Base-by-base conservation (phyloP, 2,888 invertebrate genomes). In the Lacanobia oleracea region DNA sequence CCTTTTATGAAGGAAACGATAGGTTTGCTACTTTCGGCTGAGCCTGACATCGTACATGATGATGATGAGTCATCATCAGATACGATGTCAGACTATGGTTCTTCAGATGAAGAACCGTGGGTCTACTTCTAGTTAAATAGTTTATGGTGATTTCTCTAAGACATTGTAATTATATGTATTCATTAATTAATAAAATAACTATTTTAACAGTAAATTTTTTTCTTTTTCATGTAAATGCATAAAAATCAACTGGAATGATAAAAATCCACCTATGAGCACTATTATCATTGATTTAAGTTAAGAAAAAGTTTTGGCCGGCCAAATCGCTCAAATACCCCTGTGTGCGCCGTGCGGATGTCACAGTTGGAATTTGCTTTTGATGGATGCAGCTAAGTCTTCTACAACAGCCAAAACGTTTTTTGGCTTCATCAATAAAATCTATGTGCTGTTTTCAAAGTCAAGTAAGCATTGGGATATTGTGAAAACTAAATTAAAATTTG, bases 1-100 rank as follows among this genome's bases (percentile, higher is more conserved):
- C 56, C 66, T 45, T 67, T 57, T 21, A 40, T 45, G n/a, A 57
- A 57, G 16, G 21, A 40, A 67, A 67, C 67, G 21, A 48, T 67
- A 59, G 37, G 21, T 23, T 67, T 50, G 23, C n/a, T n/a, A 50
- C n/a, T 60, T 21, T 21, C 45, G 9, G 21, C 60, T 14, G 60
- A 60, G 37, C 43, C 60, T 53, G 23, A 53, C 54, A 27, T 54
- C 54, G 54, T 33, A 59, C 59, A 54, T 27, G 27, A 54, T 54
- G 54, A 54, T 54, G 54, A 54, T 54, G 54, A 6, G 27, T 27
- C 27, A 27, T 54, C 54, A 54, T 54, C 16, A 54, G 54, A 54
- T 54, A 54, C 27, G 23, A 54, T 54, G 54, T 50, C 23, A 23
- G 60, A 45, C 23, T 61, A 61, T 18, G 45, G 60, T 61, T 61